Percentiles rank a stretch among this genome's conserved stretches.
Evolutionary conservation across 2,888 invertebrate genomes (phyloP).

Genomic region (Lycaena phlaeas): DNA sequence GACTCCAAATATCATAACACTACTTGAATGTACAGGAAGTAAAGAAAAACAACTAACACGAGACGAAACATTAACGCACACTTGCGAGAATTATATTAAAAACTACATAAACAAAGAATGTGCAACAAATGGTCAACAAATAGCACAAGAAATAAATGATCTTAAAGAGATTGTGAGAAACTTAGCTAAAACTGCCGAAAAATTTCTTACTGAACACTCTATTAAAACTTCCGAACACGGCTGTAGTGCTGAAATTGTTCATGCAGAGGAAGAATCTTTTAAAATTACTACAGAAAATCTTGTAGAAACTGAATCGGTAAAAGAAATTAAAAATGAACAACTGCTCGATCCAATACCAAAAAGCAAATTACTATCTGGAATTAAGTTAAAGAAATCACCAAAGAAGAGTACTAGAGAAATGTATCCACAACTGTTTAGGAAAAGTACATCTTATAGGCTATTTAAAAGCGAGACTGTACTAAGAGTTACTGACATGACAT

Average conservation of each 20-base stretch:
- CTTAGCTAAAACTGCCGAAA: conserved; percentile 35
- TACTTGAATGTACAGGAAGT: conserved; percentile 41
- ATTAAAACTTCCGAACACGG: conserved; percentile 21
- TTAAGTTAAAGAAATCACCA: conserved; percentile 35
- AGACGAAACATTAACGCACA: conserved; percentile 23
- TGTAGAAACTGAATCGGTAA: no score
- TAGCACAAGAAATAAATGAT: conserved; percentile 39
- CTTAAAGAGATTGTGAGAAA: conserved; percentile 39
- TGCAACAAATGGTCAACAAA: conserved; percentile 19
- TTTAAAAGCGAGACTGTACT: conserved; percentile 56
- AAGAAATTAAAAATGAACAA: no score
- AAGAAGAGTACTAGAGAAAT: conserved; percentile 23
- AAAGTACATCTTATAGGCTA: conserved; percentile 45
- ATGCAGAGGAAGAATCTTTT: no score
- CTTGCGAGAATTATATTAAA: conserved; percentile 16
- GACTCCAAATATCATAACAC: conserved; percentile 33
- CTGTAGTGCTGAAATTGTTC: no score
- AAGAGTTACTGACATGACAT: conserved; percentile 55
- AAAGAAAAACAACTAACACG: conserved; percentile 36
- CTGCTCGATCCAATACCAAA: conserved; percentile 27
- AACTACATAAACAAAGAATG: conserved; percentile 17
- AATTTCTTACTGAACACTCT: conserved; percentile 31
- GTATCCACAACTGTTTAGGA: conserved; percentile 32
- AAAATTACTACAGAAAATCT: no score
- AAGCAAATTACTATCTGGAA: conserved; percentile 26